A percentile compares a stretch with the other conserved stretches of the same genome.
Conservation (phyloP, 2,797 vertebrate genomes). For the Sebastes steindachneri region DNA sequence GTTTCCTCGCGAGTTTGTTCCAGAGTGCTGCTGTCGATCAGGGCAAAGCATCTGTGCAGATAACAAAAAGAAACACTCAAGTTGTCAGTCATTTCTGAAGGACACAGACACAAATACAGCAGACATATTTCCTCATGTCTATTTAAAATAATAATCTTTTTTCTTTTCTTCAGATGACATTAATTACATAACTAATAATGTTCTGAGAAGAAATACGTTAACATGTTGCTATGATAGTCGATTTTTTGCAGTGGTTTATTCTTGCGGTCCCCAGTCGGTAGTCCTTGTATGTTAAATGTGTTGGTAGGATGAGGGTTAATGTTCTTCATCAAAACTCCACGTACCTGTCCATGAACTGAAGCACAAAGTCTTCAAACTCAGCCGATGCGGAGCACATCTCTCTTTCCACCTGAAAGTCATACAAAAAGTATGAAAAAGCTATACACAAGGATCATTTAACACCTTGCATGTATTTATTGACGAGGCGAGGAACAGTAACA, state of each 20-base stretch:
- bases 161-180: too few relatives aligned
- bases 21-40: conserved; percentile 97
- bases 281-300: too few relatives aligned
- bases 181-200: too few relatives aligned
- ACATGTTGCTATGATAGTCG: too few relatives aligned
- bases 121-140: too few relatives aligned
- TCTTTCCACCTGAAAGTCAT: conserved; percentile 88
- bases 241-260: too few relatives aligned
- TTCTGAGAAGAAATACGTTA: too few relatives aligned
- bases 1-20: conserved; percentile 98
- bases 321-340: neutral
- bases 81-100: too few relatives aligned
- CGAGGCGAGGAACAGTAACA: neutral
- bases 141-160: too few relatives aligned
- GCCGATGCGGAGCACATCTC: conserved; percentile 96
- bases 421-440: neutral
- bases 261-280: too few relatives aligned
- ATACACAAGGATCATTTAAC: neutral
- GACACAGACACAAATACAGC: too few relatives aligned
- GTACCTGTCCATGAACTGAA: conserved; percentile 98
- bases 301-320: neutral
- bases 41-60: conserved; percentile 91
- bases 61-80: neutral
- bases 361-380: conserved; percentile 98
- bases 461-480: neutral